Percentiles rank a stretch among this genome's conserved stretches.
These are phyloP conservation scores for Aquatica leii DNA, from an alignment of 2,888 invertebrate genomes.

Conservation along the genomic window DNA sequence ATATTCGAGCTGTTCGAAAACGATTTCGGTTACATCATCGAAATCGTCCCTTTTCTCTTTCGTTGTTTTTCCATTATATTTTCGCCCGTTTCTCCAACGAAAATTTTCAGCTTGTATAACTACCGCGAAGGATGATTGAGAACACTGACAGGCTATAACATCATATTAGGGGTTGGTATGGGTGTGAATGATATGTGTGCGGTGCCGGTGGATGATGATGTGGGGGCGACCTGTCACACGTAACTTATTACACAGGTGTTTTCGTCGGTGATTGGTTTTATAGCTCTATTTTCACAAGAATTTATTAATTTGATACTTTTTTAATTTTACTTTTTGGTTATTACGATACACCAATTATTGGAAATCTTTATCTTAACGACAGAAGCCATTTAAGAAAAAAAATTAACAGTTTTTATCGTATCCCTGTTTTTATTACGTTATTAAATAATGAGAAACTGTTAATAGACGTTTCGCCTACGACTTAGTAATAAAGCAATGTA, in stretches of 20 bases:
- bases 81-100: background rate
- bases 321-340: too few species aligned
- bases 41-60: background rate
- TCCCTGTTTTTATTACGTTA: too few species aligned
- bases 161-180: conserved; percentile 58
- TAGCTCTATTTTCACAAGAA: conserved; percentile 25
- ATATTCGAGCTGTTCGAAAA: conserved; percentile 30
- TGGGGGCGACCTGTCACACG: conserved; percentile 52
- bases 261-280: conserved; percentile 34
- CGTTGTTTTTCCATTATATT: background rate
- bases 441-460: too few species aligned
- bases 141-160: conserved; percentile 61
- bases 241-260: conserved; percentile 43
- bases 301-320: too few species aligned
- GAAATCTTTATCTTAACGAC: too few species aligned
- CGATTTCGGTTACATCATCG: conserved; percentile 10
- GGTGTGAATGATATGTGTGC: conserved; percentile 59
- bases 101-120: conserved; percentile 17
- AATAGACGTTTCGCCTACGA: too few species aligned
- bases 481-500: too few species aligned
- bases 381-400: too few species aligned
- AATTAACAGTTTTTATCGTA: too few species aligned
- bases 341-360: too few species aligned
- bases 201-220: conserved; percentile 53
- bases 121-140: conserved; percentile 58